Conservation (phyloP, 2,113 vertebrate species). For the Lampris incognitus region DNA sequence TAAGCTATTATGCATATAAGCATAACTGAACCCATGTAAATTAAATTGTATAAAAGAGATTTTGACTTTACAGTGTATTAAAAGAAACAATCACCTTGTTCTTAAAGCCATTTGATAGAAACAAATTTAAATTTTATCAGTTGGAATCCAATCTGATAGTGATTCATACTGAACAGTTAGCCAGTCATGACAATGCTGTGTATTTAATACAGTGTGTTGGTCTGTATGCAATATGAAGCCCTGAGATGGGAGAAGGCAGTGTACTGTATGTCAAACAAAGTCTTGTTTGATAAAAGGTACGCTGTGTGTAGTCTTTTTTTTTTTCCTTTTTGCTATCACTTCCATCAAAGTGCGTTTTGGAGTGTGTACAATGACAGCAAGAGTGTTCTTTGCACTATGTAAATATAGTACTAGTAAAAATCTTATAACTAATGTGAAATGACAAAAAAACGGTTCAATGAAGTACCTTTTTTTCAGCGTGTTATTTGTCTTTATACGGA, state of each 20-base stretch:
- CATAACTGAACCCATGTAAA: constrained; percentile 61
- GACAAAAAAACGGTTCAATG: constrained; percentile 81
- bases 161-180: constrained; percentile 41
- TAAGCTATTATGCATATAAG: constrained; percentile 34
- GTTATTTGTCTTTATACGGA: constrained; percentile 75
- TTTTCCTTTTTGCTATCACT: constrained; percentile 37
- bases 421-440: constrained; percentile 91
- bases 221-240: constrained; percentile 61
- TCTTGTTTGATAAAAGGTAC: constrained; percentile 72
- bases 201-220: constrained; percentile 45
- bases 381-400: constrained; percentile 94
- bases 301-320: constrained; percentile 51
- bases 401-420: constrained; percentile 87
- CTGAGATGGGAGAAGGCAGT: constrained; percentile 24
- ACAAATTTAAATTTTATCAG: constrained; percentile 48
- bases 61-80: constrained; percentile 57
- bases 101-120: constrained; percentile 68
- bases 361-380: constrained; percentile 83
- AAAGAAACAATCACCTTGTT: constrained; percentile 59
- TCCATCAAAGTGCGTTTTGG: constrained; percentile 71
- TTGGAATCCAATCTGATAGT: constrained; percentile 60
- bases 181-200: constrained; percentile 12
- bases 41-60: constrained; percentile 65
- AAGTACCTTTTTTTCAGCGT: constrained; percentile 80
- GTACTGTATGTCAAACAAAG: constrained; percentile 55